Base-by-base conservation (phyloP, 1,140 invertebrate species). In the Ditylenchus dipsaci region DNA sequence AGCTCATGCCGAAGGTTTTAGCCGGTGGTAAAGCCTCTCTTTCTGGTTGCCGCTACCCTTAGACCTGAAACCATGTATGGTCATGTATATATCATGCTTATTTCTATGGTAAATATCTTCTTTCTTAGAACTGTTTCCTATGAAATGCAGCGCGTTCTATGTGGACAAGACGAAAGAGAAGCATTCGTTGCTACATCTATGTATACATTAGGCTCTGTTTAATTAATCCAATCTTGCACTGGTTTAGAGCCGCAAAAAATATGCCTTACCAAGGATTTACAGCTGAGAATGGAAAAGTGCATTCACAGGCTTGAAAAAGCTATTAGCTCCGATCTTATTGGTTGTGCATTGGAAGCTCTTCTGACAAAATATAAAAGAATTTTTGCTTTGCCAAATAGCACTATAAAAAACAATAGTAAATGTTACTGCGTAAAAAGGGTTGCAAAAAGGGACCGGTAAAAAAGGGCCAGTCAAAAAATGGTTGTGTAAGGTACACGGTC, bases 41-140 rank as follows among this genome's bases (percentile, higher is more conserved):
- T 86, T 83, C 86, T 98, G 58, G 93, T 98, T 15, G 94, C 95
- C 47, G 96, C 93, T n/a, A 99, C 96, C 19, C 85, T 99, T 7
- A 86, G 95, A 73, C 95, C 95, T 13, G 96, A 99, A 86, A 99
- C 96, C 0, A 98, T 99, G 95, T 99, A 97, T 84, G 96, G 96
- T 1, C 96, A 98, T n/a, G n/a, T n/a, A n/a, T n/a, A 59, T 59
- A 21, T 9, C 13, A 27, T 8, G 23, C n/a, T n/a, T 26, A 11
- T 64, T 30, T 27, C n/a, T 23, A 26, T 9, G 38, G 1, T 8
- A 61, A 67, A 63, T 26, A 42, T 15, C 30, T 60, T 63, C 17
- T 5, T 67, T 43, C 60, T 67, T 5, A 38, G 33, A 99, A 98
- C 83, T 97, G 95, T 83, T 99, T 95, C 93, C 82, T 99, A 93